Conservation (phyloP, 2,888 invertebrate genomes). For the Agrochola litura region DNA sequence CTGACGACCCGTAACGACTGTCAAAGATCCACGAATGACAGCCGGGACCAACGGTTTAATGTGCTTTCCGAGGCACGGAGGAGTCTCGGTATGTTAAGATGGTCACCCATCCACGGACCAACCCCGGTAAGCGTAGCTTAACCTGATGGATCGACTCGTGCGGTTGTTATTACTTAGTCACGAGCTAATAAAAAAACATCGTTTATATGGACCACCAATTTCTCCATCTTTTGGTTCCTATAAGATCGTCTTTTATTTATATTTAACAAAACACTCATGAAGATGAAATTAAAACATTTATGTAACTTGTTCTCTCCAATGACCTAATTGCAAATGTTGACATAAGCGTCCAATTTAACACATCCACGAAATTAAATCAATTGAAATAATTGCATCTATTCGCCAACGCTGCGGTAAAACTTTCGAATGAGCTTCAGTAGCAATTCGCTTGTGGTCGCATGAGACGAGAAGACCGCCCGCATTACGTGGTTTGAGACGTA, state of each 20-base stretch:
- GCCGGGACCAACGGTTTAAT: too few species aligned
- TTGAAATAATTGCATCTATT: constrained; percentile 59
- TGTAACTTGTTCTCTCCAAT: neutral
- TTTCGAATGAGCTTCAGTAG: constrained; percentile 59
- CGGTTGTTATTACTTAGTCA: too few species aligned
- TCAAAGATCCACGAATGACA: too few species aligned
- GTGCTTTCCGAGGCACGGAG: too few species aligned
- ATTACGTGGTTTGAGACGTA: constrained; percentile 58
- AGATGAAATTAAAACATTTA: neutral
- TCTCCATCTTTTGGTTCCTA: too few species aligned
- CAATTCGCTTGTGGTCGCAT: constrained; percentile 63
- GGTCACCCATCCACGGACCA: too few species aligned
- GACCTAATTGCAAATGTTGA: constrained; percentile 31
- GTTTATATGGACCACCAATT: too few species aligned
- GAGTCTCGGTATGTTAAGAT: too few species aligned
- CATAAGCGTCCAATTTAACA: constrained; percentile 33
- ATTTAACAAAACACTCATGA: neutral
- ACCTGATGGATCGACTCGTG: too few species aligned
- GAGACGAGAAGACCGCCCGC: constrained; percentile 57
- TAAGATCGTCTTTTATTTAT: neutral
- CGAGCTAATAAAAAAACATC: neutral
- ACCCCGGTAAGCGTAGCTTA: too few species aligned
- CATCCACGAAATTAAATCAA: constrained; percentile 53
- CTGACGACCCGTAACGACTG: too few species aligned
- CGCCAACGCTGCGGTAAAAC: constrained; percentile 56